Evolutionary conservation across 2,888 invertebrate species (phyloP).

Genomic region (Trichopria drosophilae): DNA sequence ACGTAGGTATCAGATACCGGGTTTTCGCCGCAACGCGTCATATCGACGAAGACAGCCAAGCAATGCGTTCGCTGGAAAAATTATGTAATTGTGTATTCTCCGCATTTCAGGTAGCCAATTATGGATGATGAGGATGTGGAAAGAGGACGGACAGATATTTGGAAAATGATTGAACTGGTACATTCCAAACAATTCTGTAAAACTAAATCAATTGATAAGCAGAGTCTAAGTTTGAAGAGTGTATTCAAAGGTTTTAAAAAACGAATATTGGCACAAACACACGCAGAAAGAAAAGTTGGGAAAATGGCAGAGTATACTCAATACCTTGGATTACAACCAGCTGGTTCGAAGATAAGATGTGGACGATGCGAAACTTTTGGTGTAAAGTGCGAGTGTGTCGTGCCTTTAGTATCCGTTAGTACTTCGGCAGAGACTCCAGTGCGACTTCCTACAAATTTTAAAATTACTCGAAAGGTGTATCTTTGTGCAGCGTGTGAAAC

Average conservation of each 20-base stretch:
- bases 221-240: conserved; percentile 32
- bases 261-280: conserved; percentile 48
- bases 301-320: conserved; percentile 68
- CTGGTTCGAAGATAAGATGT: too few relatives aligned
- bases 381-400: too few relatives aligned
- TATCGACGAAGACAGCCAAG: too few relatives aligned
- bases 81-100: too few relatives aligned
- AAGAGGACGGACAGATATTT: conserved; percentile 46
- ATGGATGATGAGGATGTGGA: conserved; percentile 58
- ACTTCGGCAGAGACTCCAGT: conserved; percentile 39
- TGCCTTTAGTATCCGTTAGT: conserved; percentile 1
- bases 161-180: conserved; percentile 40
- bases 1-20: too few relatives aligned
- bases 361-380: conserved; percentile 72
- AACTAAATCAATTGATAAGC: conserved; percentile 26
- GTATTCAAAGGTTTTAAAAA: conserved; percentile 52
- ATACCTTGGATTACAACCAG: conserved; percentile 68
- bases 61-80: too few relatives aligned
- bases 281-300: conserved; percentile 43
- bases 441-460: conserved; percentile 60
- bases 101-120: conserved; percentile 40
- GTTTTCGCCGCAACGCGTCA: too few relatives aligned
- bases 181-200: conserved; percentile 40
- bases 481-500: conserved; percentile 81
- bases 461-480: conserved; percentile 77